These are phyloP conservation scores for Hermodice carunculata DNA, from an alignment of 2,888 invertebrate genomes.

Conservation along the genomic window DNA sequence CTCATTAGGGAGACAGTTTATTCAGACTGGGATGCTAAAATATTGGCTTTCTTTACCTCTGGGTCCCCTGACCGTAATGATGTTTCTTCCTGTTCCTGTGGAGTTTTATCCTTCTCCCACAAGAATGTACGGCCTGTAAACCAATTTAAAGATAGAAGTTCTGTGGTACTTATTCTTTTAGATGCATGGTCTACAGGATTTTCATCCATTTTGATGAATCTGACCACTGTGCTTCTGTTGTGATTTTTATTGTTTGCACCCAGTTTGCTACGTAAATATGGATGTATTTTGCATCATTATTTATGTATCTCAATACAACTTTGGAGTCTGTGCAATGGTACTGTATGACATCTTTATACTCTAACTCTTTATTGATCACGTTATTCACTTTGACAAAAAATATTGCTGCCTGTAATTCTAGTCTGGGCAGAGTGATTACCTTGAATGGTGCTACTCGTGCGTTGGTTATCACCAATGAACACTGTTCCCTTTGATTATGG, in stretches of 20 bases:
- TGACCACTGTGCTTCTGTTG: slow-evolving; percentile 32
- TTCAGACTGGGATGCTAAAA: background rate
- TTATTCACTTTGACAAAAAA: slow-evolving; percentile 14
- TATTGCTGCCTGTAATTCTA: slow-evolving; percentile 25
- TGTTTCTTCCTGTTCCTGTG: no score
- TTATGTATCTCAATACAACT: slow-evolving; percentile 29
- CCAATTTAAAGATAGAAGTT: slow-evolving; percentile 31
- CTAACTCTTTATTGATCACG: slow-evolving; percentile 21
- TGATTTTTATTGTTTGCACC: slow-evolving; percentile 41
- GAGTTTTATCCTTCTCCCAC: slow-evolving; percentile 12
- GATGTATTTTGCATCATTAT: slow-evolving; percentile 37
- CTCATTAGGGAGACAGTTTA: background rate
- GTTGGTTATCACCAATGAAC: slow-evolving; percentile 22
- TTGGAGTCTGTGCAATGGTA: slow-evolving; percentile 32
- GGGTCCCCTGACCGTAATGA: no score
- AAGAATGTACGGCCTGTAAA: slow-evolving; percentile 23
- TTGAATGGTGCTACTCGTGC: slow-evolving; percentile 24
- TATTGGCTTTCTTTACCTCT: background rate
- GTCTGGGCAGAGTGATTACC: slow-evolving; percentile 18
- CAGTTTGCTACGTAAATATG: slow-evolving; percentile 50
- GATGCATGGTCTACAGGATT: slow-evolving; percentile 59
- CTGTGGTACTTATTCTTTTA: slow-evolving; percentile 29
- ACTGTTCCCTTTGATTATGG: slow-evolving; percentile 9
- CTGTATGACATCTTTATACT: background rate
- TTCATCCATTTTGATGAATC: slow-evolving; percentile 42